phyloP scores from a whole-genome alignment of 2,113 vertebrate genomes.

The Hepsetus odoe region DNA sequence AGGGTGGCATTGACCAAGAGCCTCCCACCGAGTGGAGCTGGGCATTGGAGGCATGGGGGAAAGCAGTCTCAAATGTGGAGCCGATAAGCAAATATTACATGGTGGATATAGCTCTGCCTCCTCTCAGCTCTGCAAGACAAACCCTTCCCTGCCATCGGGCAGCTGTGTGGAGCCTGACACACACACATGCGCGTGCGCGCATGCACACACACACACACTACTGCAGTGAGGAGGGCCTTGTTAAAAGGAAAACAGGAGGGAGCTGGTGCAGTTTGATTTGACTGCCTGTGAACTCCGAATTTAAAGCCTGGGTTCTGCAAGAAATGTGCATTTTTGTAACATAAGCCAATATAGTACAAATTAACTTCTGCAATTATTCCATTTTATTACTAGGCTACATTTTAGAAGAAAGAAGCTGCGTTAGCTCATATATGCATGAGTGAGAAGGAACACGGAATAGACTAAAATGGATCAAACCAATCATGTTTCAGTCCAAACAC shows the following conservation, averaged over 20 bases:
- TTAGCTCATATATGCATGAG: too few relatives aligned
- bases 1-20: constrained; percentile 80
- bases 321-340: neutral
- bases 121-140: constrained; percentile 76
- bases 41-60: constrained; percentile 63
- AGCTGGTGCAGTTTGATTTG: constrained; percentile 27
- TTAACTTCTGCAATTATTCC: too few relatives aligned
- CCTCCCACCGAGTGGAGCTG: constrained; percentile 81
- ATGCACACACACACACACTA: constrained; percentile 34
- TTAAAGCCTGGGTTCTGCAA: neutral
- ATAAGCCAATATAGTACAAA: too few relatives aligned
- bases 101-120: constrained; percentile 80
- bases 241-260: constrained; percentile 25
- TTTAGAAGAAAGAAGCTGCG: neutral
- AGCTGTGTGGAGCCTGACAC: constrained; percentile 44
- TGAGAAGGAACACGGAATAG: too few relatives aligned
- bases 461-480: too few relatives aligned
- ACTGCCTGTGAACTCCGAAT: constrained; percentile 19
- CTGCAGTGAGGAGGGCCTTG: neutral
- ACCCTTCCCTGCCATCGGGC: constrained; percentile 32
- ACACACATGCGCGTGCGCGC: constrained; percentile 11
- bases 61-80: constrained; percentile 77
- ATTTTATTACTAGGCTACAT: too few relatives aligned
- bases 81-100: constrained; percentile 86
- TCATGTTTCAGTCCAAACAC: neutral